Conservation (phyloP, 2,113 vertebrate genomes). For the Brienomyrus longianalis region DNA sequence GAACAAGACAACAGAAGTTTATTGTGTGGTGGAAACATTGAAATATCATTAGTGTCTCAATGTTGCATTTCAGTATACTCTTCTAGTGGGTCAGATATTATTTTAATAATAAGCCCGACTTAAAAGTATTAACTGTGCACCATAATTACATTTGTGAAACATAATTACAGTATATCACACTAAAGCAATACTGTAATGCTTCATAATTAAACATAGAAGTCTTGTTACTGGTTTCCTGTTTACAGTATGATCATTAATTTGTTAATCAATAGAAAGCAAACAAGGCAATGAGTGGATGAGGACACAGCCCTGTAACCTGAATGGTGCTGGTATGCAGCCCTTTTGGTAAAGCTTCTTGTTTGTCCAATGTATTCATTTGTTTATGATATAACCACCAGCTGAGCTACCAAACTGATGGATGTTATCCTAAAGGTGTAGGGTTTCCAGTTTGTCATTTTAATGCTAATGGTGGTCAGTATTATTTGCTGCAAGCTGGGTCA, state of each 20-base stretch:
- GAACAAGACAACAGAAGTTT: background rate
- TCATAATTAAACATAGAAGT: background rate
- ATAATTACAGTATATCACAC: background rate
- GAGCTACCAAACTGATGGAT: background rate
- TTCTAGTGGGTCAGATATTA: background rate
- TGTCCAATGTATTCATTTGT: background rate
- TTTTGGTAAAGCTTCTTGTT: background rate
- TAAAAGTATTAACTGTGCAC: background rate
- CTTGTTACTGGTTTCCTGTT: background rate
- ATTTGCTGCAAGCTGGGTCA: background rate
- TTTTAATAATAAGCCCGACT: background rate
- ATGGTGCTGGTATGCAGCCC: background rate
- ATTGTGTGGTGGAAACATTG: background rate
- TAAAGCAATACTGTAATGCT: background rate
- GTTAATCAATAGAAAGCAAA: background rate
- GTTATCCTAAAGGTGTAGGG: background rate
- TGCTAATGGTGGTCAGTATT: background rate
- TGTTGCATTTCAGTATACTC: background rate
- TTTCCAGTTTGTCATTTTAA: background rate
- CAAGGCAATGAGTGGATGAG: background rate
- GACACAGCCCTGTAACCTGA: background rate
- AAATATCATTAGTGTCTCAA: background rate
- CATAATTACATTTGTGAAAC: background rate
- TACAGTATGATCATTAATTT: background rate
- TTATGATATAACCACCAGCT: background rate